Evolutionary conservation across 2,113 vertebrate species (phyloP).

Genomic region (Laticauda colubrina): DNA sequence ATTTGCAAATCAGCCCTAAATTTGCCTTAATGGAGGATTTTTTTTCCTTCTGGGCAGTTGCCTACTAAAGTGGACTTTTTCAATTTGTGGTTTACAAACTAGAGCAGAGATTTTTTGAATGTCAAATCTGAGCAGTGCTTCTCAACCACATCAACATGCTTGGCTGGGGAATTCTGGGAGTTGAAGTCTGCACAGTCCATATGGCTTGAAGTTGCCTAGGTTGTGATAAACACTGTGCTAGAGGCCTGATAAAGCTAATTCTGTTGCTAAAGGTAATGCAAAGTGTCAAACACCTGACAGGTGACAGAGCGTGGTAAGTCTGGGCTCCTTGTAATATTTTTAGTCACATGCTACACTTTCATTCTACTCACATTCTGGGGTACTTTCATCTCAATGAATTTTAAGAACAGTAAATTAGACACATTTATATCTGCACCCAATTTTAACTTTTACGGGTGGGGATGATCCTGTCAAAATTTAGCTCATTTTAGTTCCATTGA

Average conservation of each 20-base stretch:
- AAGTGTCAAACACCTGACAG: background rate
- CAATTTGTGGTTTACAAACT: background rate
- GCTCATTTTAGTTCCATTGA: background rate
- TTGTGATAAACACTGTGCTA: background rate
- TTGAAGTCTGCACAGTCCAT: background rate
- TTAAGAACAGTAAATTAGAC: background rate
- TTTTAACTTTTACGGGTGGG: background rate
- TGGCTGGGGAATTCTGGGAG: background rate
- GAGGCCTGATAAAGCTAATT: background rate
- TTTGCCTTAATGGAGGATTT: background rate
- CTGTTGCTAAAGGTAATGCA: background rate
- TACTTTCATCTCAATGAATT: background rate
- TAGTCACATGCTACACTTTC: background rate
- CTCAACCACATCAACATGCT: background rate
- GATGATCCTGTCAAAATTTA: background rate
- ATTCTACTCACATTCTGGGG: background rate
- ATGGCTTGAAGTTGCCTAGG: background rate
- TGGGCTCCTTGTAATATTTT: background rate
- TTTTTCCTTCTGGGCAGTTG: background rate
- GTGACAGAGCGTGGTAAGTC: background rate
- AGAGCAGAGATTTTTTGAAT: background rate
- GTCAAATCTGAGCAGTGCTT: background rate
- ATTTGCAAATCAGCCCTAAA: background rate
- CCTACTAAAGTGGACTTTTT: background rate
- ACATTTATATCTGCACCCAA: background rate